Conservation (phyloP, 37 sponge, comb jelly and placozoan species). For the Geodia barretti region DNA sequence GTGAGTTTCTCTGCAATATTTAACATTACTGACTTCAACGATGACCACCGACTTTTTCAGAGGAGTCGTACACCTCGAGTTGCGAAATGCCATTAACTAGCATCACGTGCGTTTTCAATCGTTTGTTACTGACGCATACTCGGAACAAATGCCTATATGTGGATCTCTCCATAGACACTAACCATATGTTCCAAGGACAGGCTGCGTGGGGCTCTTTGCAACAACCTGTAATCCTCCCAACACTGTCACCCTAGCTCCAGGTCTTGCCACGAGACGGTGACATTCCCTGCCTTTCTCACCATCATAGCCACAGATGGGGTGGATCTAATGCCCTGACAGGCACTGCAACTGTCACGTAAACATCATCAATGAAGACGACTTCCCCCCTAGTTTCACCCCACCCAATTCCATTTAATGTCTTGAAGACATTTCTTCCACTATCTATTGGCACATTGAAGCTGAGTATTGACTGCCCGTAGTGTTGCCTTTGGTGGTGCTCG, state of each 20-base stretch:
- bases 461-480: conserved; percentile 41
- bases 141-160: conserved; percentile 41
- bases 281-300: conserved; percentile 4
- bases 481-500: conserved; percentile 3
- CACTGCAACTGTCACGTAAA: conserved; percentile 24
- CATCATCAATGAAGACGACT: conserved; percentile 60
- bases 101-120: conserved; percentile 14
- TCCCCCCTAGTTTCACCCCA: conserved; percentile 52
- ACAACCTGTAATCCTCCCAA: background rate
- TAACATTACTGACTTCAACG: conserved; percentile 46
- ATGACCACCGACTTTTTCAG: conserved; percentile 46
- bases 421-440: conserved; percentile 33
- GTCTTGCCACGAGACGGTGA: conserved; percentile 48
- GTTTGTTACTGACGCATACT: conserved; percentile 60
- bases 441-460: conserved; percentile 40
- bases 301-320: conserved; percentile 47
- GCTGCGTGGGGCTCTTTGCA: conserved; percentile 39
- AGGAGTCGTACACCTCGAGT: conserved; percentile 15
- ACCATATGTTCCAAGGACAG: conserved; percentile 10
- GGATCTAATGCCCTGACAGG: conserved; percentile 31
- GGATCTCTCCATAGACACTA: conserved; percentile 10
- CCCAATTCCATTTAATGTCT: conserved; percentile 23
- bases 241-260: conserved; percentile 23
- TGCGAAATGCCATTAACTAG: conserved; percentile 10
- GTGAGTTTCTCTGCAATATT: conserved; percentile 30